Percentiles rank a stretch among this genome's conserved stretches.
Evolutionary conservation across 1,140 invertebrate species (phyloP).

Genomic region (Lasaia peninsularis): DNA sequence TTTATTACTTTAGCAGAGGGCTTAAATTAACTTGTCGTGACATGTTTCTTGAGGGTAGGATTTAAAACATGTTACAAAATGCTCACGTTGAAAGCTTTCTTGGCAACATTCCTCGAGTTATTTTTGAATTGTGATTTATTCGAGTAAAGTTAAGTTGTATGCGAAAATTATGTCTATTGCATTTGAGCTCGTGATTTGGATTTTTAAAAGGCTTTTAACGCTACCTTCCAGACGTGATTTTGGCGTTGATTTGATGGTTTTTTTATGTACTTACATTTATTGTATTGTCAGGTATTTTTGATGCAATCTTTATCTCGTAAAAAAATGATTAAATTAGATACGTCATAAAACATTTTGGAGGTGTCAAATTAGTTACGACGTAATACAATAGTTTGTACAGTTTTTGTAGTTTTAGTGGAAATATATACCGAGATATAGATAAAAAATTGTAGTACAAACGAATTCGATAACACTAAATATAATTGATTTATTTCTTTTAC

Average conservation of each 20-base stretch:
- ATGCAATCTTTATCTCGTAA: no score
- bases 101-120: constrained; percentile 50
- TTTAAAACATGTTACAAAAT: constrained; percentile 44
- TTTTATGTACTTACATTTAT: background rate
- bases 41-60: constrained; percentile 39
- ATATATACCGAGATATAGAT: no score
- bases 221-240: no score
- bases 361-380: no score
- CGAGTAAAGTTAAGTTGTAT: constrained; percentile 27
- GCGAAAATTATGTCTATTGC: constrained; percentile 16
- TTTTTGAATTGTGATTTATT: constrained; percentile 55
- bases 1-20: constrained; percentile 16
- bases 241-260: background rate
- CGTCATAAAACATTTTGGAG: no score
- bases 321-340: no score
- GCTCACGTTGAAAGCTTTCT: constrained; percentile 39
- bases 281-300: no score
- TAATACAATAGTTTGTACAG: no score
- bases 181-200: constrained; percentile 7
- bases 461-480: no score
- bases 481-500: no score
- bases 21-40: constrained; percentile 20
- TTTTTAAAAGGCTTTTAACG: background rate
- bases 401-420: no score
- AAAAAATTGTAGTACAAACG: no score